Base-by-base conservation (phyloP, 1,140 invertebrate genomes). In the Microplitis demolitor region DNA sequence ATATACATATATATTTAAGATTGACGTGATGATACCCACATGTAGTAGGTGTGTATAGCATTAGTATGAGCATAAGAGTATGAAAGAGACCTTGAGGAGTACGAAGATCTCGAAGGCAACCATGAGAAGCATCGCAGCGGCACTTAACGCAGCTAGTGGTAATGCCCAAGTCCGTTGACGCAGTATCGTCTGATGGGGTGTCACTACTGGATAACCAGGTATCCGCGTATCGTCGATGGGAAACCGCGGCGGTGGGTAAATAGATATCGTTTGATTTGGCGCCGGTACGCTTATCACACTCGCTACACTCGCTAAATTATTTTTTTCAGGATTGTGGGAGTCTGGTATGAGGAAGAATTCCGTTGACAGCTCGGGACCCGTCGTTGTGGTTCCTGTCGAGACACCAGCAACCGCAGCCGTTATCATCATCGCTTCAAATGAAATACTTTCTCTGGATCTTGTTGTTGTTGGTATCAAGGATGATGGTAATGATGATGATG, bases 91-190 rank as follows among this genome's bases (percentile, higher is more conserved):
- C 84, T 95, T 95, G 84, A 95, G 95, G 69, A 97, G 87, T n/a
- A 97, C 93, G 80, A 96, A 97, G 69, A 94, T 91, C 86, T 97
- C 96, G 80, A 97, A 97, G 16, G 92, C 90, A 13, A 92, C 89
- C 83, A 97, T 95, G 74, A 93, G 89, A 0, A 94, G 83, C 89
- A 97, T 93, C 61, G 93, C 92, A 24, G 94, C 88, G 9, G 92
- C 91, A 58, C 95, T 91, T 51, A 96, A 88, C 3, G 93, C 92
- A 13, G 96, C 88, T 16, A 97, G 89, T 0, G 95, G 95, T 74
- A 96, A 90, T 4, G 95, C 94, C 96, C 96, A 97, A 1, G 92
- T 89, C 80, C 95, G 93, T 73, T 91, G 88, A 68, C 93, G 86
- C 45, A 95, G 88, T 11, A 90, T 82, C 9, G 72, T 82, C 58